Evolutionary conservation across 2,113 vertebrate species (phyloP).

Genomic region (Formicarius rufipectus): DNA sequence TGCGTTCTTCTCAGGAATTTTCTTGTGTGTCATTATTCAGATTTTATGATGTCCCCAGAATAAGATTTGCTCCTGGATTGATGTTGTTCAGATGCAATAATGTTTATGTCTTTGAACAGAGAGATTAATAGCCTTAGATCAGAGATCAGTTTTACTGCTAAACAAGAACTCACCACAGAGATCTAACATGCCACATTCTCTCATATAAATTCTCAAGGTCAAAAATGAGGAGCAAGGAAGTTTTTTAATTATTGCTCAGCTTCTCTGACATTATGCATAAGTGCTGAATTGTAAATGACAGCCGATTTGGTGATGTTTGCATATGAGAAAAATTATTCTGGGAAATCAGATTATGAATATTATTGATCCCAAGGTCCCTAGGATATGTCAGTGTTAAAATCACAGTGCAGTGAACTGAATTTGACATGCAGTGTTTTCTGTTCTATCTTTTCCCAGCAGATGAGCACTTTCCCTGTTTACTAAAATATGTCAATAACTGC

Average conservation of each 20-base stretch:
- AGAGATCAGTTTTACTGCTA: not conserved
- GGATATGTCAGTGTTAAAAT: constrained; percentile 1
- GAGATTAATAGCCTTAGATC: not conserved
- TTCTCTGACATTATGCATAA: constrained; percentile 5
- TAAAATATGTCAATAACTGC: not conserved
- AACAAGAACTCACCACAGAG: not conserved
- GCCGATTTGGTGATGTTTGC: not conserved
- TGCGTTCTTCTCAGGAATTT: not conserved
- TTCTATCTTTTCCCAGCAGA: not conserved
- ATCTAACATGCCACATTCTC: not conserved
- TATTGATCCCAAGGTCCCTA: constrained; percentile 11
- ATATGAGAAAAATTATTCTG: constrained; percentile 3
- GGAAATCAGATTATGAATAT: constrained; percentile 40
- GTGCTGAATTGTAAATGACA: not conserved
- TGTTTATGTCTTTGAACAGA: not conserved
- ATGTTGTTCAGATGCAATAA: not conserved
- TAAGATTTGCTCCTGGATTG: not conserved
- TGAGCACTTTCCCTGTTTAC: not conserved
- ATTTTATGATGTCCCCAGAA: not conserved
- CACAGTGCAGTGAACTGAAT: not conserved
- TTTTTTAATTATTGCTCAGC: constrained; percentile 2
- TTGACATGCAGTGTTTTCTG: not conserved
- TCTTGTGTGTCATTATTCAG: not conserved
- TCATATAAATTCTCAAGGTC: not conserved
- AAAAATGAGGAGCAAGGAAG: not conserved